phyloP scores from a whole-genome alignment of 2,113 vertebrate species.

The Gallinago media region DNA sequence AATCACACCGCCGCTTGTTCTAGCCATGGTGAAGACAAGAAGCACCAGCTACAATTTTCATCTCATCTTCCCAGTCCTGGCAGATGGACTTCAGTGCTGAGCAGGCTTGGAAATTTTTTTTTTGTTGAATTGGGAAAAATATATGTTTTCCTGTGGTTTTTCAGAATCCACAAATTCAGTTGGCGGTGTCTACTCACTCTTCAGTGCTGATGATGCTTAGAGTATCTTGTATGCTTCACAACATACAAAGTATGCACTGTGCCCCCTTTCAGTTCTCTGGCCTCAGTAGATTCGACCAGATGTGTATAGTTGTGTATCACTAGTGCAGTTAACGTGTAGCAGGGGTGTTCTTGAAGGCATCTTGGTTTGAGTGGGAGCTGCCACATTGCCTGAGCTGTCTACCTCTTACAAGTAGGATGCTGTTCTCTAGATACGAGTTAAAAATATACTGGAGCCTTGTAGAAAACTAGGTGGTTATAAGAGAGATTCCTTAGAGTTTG shows the following conservation, averaged over 20 bases:
- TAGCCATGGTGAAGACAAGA: neutral
- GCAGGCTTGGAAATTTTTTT: neutral
- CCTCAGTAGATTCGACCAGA: neutral
- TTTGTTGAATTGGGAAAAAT: neutral
- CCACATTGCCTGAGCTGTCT: neutral
- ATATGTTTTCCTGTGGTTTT: neutral
- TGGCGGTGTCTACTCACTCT: neutral
- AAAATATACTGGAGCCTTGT: neutral
- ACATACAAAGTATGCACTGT: rapidly evolving
- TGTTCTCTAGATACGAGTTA: neutral
- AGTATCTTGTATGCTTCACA: neutral
- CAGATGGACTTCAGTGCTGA: neutral
- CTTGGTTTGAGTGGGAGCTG: neutral
- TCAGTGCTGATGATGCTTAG: neutral
- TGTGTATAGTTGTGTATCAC: neutral
- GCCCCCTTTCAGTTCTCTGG: neutral
- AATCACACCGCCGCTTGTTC: rapidly evolving
- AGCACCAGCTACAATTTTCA: neutral
- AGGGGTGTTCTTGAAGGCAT: neutral
- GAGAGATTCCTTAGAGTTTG: neutral
- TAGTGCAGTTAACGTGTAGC: neutral
- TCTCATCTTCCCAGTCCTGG: neutral
- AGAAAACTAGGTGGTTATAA: neutral
- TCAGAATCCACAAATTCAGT: neutral
- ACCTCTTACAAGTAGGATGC: neutral